Conservation (phyloP, 2,797 vertebrate species). For the Perodicticus potto region DNA sequence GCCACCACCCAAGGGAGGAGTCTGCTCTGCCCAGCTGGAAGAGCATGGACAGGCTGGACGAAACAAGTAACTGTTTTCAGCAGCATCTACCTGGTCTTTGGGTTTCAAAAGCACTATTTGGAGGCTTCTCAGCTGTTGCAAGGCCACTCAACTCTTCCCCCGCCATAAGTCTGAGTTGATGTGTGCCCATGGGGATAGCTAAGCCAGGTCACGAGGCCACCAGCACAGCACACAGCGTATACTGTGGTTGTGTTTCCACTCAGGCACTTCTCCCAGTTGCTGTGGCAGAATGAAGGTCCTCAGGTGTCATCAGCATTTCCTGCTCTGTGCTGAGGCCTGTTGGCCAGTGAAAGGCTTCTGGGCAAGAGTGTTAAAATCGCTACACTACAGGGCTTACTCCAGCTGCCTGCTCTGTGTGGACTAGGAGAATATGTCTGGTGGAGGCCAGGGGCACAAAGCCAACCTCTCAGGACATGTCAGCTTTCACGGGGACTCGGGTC, state of each 20-base stretch:
- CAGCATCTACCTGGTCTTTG: not conserved
- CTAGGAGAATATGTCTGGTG: not conserved
- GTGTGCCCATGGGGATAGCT: not conserved
- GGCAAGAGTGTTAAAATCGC: not conserved
- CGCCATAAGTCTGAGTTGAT: not conserved
- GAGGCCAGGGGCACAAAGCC: not conserved
- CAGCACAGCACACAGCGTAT: fast-evolving
- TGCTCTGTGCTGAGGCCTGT: not conserved
- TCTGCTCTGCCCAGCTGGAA: slow-evolving; percentile 92
- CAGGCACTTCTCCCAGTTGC: not conserved
- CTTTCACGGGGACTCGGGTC: not conserved
- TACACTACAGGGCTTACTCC: not conserved
- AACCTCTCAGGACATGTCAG: too few species aligned
- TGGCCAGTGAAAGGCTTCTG: fast-evolving
- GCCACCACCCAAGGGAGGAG: slow-evolving; percentile 87
- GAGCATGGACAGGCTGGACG: slow-evolving; percentile 93
- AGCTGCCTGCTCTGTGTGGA: not conserved
- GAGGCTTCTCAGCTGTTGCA: fast-evolving
- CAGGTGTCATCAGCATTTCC: not conserved
- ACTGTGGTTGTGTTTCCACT: fast-evolving
- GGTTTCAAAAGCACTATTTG: not conserved
- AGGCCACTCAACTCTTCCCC: not conserved
- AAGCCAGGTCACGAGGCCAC: not conserved
- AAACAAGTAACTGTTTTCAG: slow-evolving; percentile 90
- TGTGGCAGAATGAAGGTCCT: not conserved